phyloP scores from a whole-genome alignment of 2,113 vertebrate species.

The Ophthalmolycus amberensis region DNA sequence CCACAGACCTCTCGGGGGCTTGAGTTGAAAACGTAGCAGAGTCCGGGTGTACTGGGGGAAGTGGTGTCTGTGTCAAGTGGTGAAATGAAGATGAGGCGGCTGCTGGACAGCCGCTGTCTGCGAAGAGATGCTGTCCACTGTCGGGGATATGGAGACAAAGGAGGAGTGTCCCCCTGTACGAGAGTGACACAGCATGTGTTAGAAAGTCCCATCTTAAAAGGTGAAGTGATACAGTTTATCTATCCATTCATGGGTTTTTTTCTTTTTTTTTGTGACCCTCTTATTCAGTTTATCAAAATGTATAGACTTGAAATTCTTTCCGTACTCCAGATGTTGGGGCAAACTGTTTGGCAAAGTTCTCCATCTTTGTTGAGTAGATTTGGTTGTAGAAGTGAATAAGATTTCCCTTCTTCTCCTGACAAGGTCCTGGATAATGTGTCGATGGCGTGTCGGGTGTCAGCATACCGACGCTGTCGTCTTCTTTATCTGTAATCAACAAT shows the following conservation, averaged over 20 bases:
- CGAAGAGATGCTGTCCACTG: conserved; percentile 6
- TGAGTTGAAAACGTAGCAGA: conserved; percentile 41
- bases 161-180: conserved; percentile 54
- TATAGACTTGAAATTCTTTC: neutral
- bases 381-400: conserved; percentile 60
- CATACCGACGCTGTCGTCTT: neutral
- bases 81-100: conserved; percentile 40
- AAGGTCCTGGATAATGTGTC: conserved; percentile 36
- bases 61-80: neutral
- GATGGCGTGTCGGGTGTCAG: conserved; percentile 58
- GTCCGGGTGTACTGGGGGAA: neutral
- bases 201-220: neutral
- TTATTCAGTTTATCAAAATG: neutral
- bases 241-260: neutral
- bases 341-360: conserved; percentile 46
- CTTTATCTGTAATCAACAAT: conserved; percentile 32
- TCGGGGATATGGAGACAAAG: conserved; percentile 54
- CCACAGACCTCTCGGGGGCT: conserved; percentile 51
- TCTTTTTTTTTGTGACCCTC: neutral
- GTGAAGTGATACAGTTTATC: neutral
- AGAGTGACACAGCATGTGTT: neutral
- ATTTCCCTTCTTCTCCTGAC: conserved; percentile 32
- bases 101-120: neutral
- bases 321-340: conserved; percentile 35
- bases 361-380: conserved; percentile 45